These are phyloP conservation scores for Hyperopisus bebe DNA, from an alignment of 2,113 vertebrate genomes.

Conservation along the genomic window DNA sequence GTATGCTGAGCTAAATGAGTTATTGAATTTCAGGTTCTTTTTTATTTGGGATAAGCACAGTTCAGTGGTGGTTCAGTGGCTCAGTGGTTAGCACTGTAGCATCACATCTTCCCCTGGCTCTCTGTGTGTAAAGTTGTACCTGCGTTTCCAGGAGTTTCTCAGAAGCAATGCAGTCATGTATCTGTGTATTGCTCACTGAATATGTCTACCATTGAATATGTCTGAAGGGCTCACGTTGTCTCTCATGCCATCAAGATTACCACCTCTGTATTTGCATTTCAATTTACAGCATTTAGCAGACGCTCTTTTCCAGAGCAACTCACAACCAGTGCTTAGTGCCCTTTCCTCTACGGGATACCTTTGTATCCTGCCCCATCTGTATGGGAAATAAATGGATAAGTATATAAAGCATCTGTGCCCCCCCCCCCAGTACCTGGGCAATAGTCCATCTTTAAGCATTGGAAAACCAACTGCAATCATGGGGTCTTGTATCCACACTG, in stretches of 20 bases:
- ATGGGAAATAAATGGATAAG: background rate
- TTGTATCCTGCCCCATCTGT: background rate
- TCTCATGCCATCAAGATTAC: background rate
- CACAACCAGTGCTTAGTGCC: too few species aligned
- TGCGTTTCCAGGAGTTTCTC: background rate
- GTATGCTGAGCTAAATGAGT: background rate
- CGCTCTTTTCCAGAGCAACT: too few species aligned
- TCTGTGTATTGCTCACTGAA: background rate
- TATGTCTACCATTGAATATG: background rate
- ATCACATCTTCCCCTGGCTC: background rate
- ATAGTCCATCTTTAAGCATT: background rate
- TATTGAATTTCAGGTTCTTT: background rate
- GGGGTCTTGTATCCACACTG: background rate
- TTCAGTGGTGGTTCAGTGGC: background rate
- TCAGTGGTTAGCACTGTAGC: background rate
- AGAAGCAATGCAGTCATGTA: background rate
- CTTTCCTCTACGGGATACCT: too few species aligned
- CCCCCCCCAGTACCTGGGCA: background rate
- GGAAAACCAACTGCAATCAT: background rate
- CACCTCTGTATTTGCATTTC: background rate
- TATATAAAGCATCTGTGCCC: background rate
- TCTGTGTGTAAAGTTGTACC: background rate
- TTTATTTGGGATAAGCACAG: background rate
- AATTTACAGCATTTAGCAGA: too few species aligned
- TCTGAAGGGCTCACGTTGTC: background rate